Percentiles rank a stretch among this genome's conserved stretches.
These are phyloP conservation scores for Donacobius atricapilla DNA, from an alignment of 2,113 vertebrate species.

Conservation along the genomic window DNA sequence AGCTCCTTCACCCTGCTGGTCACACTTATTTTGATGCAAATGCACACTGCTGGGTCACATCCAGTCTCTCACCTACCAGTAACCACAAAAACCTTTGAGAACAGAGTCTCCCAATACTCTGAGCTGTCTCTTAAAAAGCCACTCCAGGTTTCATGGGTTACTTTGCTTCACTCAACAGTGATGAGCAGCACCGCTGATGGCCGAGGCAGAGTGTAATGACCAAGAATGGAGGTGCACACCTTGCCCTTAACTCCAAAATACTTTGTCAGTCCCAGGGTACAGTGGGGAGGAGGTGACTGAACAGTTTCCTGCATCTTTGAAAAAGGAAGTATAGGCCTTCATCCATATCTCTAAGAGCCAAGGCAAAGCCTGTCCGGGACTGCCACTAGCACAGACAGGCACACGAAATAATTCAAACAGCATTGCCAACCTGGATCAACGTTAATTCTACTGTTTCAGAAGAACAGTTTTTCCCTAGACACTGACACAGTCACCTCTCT, in stretches of 20 bases:
- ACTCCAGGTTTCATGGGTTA: neutral
- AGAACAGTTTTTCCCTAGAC: neutral
- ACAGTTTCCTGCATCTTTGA: neutral
- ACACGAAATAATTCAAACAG: neutral
- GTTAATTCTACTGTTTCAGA: neutral
- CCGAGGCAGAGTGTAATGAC: neutral
- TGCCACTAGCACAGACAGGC: neutral
- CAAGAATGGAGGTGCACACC: neutral
- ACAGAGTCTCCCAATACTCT: neutral
- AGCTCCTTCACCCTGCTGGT: neutral
- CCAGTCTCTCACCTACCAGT: neutral
- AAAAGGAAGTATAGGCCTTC: neutral
- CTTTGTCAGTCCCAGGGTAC: neutral
- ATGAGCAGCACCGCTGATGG: accelerated
- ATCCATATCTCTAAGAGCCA: neutral
- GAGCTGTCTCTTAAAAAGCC: neutral
- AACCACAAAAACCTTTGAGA: neutral
- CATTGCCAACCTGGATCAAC: neutral
- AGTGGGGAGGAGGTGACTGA: neutral
- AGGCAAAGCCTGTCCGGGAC: neutral
- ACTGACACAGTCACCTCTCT: neutral
- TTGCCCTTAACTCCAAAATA: neutral
- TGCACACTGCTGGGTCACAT: neutral
- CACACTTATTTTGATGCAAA: neutral
- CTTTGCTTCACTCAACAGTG: neutral